Base-by-base conservation (phyloP, 2,797 vertebrate species). In the Poliocrania exsul region DNA sequence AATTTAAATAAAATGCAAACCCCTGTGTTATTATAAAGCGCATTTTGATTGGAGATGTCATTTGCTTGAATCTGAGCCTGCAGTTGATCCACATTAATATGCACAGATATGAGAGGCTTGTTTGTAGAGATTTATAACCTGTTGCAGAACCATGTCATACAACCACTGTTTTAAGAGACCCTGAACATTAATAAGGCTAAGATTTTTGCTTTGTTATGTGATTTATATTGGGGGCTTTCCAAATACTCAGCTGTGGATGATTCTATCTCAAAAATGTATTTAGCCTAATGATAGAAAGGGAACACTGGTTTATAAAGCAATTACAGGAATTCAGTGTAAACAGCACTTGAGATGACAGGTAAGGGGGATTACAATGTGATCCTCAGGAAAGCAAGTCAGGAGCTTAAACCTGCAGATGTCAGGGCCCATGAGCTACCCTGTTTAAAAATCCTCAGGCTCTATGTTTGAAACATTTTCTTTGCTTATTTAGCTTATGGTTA, bases 401-500 rank as follows among this genome's bases (percentile, higher is more conserved):
- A 81, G 37, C 35, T 61, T 38, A 92, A 88, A 44, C 25, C n/a
- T 75, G 66, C 18, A 44, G 56, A 29, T 44, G 23, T 14, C 33
- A 42, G 35, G 47, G 49, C 64, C 60, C 16, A 19, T 25, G 47
- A 73, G 25, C 51, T 87, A 16, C 85, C 57, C 69, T 74, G 10
- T 62, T 69, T 65, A 75, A 81, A 79, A 91, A 65, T 85, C 61
- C 79, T 80, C 81, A 50, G 74, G 49, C 44, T 81, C 25, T 71
- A 6, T 4, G 2, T 74, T 95, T 86, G 69, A 75, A 82, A 77
- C 35, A 33, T 67, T 79, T 88, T 74, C 71, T 90, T 33, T 83
- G 58, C 78, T 93, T 83, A 31, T 60, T 92, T 86, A 92, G 80
- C 65, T 90, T 70, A 42, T 46, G 58, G 50, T 74, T 91, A 79